phyloP scores from a whole-genome alignment of 2,113 vertebrate species.

The Carettochelys insculpta region DNA sequence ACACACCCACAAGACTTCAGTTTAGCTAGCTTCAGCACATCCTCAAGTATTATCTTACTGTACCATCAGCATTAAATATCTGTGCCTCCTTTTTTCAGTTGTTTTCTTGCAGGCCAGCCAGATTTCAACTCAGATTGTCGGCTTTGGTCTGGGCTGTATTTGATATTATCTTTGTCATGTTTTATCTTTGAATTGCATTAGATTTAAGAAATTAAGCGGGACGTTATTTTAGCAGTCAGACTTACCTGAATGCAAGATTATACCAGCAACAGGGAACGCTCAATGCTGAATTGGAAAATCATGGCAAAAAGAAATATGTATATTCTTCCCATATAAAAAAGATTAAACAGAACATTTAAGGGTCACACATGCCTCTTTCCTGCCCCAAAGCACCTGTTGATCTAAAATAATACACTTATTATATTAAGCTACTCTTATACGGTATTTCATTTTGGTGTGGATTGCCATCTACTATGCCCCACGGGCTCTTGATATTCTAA shows the following conservation, averaged over 20 bases:
- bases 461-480: background rate
- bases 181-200: background rate
- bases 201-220: background rate
- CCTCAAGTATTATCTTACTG: background rate
- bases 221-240: background rate
- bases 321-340: background rate
- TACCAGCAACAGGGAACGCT: background rate
- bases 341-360: background rate
- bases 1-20: background rate
- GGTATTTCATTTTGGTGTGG: background rate
- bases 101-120: background rate
- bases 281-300: background rate
- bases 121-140: background rate
- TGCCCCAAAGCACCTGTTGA: background rate
- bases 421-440: background rate
- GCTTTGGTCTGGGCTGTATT: background rate
- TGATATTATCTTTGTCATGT: background rate
- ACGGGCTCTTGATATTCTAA: slow-evolving; percentile 8
- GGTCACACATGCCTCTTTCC: background rate
- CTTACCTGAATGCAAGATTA: background rate
- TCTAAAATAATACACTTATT: slow-evolving; percentile 5
- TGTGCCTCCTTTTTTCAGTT: background rate
- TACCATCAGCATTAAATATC: background rate
- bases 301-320: background rate
- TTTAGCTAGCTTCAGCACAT: background rate